Base-by-base conservation (phyloP, 2,888 invertebrate species). In the Panopea generosa region DNA sequence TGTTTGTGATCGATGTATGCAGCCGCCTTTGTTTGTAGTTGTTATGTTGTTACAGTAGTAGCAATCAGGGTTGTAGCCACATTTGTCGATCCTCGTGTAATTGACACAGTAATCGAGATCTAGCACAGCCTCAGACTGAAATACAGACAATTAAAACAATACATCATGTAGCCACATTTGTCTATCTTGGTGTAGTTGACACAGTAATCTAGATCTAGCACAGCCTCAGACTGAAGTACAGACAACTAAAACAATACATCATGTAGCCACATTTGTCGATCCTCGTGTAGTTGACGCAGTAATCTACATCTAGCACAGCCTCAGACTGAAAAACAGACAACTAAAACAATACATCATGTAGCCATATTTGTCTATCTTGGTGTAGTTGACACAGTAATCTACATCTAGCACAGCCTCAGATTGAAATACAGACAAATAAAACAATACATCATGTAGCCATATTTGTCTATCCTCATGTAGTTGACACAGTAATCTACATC, bases 111-210 rank as follows among this genome's bases (percentile, higher is more conserved):
- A 86, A 63, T 87, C 87, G 6, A 74, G 74, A 60, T 84, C 83
- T 22, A 80, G 60, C 86, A 97, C 96, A 1, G 66, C 63, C 27
- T 82, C 83, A 59, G 63, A 50, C 85, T 86, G 72, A n/a, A n/a
- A n/a, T n/a, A n/a, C n/a, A n/a, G n/a, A 91, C 98, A 98, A 97
- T 97, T 98, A 16, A 97, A 97, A 91, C 98, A 98, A 92, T 97
- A 97, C 0, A 97, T 97, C 93, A 98, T 97, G 0, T 96, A 96
- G 95, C 88, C 97, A 97, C 88, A 96, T n/a, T 55, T 38, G 14
- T 81, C 76, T 4, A 56, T 47, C 16, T 63, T 65, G 11, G 71
- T 70, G 74, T 87, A 87, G 53, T 76, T 67, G 27, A 73, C 70
- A 73, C 89, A 88, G 75, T 86, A 86, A 63, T 87, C 87, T 6